Percentiles rank a stretch among this genome's conserved stretches.
phyloP scores from a whole-genome alignment of 2,888 invertebrate genomes.

The Synergus umbraculus region DNA sequence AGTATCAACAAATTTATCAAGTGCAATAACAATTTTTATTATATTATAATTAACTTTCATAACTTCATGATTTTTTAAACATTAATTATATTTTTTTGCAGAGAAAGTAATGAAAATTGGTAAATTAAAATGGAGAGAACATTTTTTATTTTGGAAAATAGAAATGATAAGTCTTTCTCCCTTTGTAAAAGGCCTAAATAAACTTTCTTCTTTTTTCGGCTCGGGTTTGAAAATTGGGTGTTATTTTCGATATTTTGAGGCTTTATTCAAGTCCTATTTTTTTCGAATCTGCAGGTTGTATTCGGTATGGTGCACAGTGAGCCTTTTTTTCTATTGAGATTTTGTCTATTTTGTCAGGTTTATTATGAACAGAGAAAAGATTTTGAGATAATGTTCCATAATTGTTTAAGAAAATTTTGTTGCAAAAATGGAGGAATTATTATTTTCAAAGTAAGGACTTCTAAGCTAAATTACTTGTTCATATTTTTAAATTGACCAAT shows the following conservation, averaged over 20 bases:
- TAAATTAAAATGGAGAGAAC: background rate
- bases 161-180: background rate
- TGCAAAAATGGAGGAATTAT: background rate
- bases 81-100: background rate
- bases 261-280: conserved; percentile 21
- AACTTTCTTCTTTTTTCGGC: background rate
- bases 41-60: conserved; percentile 1
- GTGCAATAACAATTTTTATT: background rate
- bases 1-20: background rate
- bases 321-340: background rate
- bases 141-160: background rate
- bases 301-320: conserved; percentile 11
- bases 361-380: background rate
- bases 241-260: conserved; percentile 9
- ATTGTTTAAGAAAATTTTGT: background rate
- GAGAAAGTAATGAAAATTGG: background rate
- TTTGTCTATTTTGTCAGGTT: background rate
- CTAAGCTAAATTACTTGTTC: no score
- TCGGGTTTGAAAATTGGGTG: background rate
- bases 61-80: background rate
- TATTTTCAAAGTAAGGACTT: no score
- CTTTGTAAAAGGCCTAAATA: background rate
- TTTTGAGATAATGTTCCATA: conserved; percentile 19
- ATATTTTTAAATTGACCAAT: no score
- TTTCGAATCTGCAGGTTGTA: conserved; percentile 24